Percentiles rank a stretch among this genome's conserved stretches.
phyloP scores from a whole-genome alignment of 2,797 vertebrate species.

The Melanotaenia maccullochi region DNA sequence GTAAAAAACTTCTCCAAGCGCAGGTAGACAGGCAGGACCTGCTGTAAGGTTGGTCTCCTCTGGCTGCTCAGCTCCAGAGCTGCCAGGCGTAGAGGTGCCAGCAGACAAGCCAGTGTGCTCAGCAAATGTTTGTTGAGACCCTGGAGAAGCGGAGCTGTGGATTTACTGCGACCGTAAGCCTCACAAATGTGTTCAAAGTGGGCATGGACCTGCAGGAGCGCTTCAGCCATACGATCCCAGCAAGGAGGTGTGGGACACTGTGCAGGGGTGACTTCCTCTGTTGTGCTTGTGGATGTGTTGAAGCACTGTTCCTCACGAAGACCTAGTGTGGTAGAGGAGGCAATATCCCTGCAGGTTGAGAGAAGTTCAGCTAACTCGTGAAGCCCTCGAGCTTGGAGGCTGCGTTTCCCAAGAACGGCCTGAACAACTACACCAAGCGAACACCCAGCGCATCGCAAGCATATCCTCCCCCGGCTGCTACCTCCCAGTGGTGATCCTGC shows the following conservation, averaged over 20 bases:
- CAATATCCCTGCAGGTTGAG: constrained; percentile 91
- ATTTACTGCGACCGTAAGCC: constrained; percentile 94
- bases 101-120: constrained; percentile 91
- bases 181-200: constrained; percentile 98
- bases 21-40: constrained; percentile 95
- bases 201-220: constrained; percentile 93
- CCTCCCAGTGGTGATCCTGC: constrained; percentile 78
- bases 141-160: constrained; percentile 93
- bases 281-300: constrained; percentile 86
- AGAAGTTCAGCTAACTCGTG: constrained; percentile 95
- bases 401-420: constrained; percentile 94
- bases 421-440: constrained; percentile 94
- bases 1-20: constrained; percentile 98
- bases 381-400: constrained; percentile 95
- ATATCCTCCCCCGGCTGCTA: constrained; percentile 87
- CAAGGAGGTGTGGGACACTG: constrained; percentile 92
- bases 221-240: constrained; percentile 94
- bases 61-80: constrained; percentile 94
- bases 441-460: constrained; percentile 93
- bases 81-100: constrained; percentile 92
- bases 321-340: constrained; percentile 87
- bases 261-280: constrained; percentile 87
- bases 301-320: constrained; percentile 89
- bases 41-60: constrained; percentile 93
- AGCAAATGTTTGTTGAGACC: constrained; percentile 97